Conservation (phyloP, 2,888 invertebrate genomes). For the Prosapia bicincta region DNA sequence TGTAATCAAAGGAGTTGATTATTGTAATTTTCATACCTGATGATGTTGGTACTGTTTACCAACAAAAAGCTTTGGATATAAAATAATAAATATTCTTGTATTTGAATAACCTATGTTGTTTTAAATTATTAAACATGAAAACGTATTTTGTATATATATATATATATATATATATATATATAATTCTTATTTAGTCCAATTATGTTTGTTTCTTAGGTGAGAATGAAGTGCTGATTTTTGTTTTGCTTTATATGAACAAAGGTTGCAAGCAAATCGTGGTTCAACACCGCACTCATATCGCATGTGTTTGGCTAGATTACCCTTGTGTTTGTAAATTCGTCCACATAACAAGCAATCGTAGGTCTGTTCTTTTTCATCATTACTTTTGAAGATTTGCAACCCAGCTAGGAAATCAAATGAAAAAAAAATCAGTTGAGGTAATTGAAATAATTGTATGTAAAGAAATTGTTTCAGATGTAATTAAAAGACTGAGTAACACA, state of each 20-base stretch:
- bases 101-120: too few relatives aligned
- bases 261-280: slow-evolving; percentile 3
- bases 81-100: too few relatives aligned
- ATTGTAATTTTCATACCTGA: not conserved
- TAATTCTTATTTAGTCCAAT: too few relatives aligned
- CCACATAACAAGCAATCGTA: slow-evolving; percentile 1
- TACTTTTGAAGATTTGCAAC: not conserved
- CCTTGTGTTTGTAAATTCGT: slow-evolving; percentile 4
- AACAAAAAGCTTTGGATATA: too few relatives aligned
- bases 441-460: too few relatives aligned
- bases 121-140: too few relatives aligned
- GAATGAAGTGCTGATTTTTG: slow-evolving; percentile 20
- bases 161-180: too few relatives aligned
- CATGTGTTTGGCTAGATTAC: slow-evolving; percentile 9
- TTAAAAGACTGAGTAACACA: too few relatives aligned
- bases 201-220: slow-evolving; percentile 26
- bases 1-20: too few relatives aligned
- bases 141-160: too few relatives aligned
- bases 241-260: slow-evolving; percentile 4
- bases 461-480: too few relatives aligned
- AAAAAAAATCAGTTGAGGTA: not conserved
- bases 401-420: not conserved
- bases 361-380: not conserved
- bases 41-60: too few relatives aligned
- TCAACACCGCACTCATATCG: slow-evolving; percentile 9